Evolutionary conservation across 2,888 invertebrate species (phyloP), one percentile per base, ranked within the genome.

Genomic region (Rhingia campestris): DNA sequence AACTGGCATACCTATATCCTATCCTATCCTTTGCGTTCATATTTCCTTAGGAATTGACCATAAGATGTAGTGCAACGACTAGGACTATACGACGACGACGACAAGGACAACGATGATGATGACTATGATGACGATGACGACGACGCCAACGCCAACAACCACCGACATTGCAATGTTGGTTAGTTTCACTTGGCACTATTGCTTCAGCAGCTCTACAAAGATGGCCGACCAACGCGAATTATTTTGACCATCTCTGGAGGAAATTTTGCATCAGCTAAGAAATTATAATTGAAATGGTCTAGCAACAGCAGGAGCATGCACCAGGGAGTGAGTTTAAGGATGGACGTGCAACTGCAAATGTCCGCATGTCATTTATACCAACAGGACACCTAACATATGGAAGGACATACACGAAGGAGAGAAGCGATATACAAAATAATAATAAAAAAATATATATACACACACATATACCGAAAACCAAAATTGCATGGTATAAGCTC

Each of bases 211-310:
- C 22, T n/a, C 10, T 61, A 73, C 79, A 80, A 84, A 84, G 74
- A 84, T 84, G 84, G 84, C 84, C 80, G 84, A 84, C 84, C 80
- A 61, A 72, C 85, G 85, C 81, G 85, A 85, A 72, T 85, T 81
- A 85, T 81, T 85, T 85, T 81, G 81, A 76, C 81, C 75, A 80
- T 81, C 81, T 81, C 80, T 85, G 53, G 75, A 85, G 85, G 67
- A 85, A 85, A 85, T 76, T 81, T 85, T 81, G 85, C 85, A 85
- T 85, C 85, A 76, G 75, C 81, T 81, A 81, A 85, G 85, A 85
- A 85, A 85, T 85, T 85, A 85, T 81, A 85, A 85, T 85, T 85
- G 85, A 85, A 85, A 85, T 76, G 85, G 81, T 66, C 85, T 53
- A 64, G 49, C 49, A 49, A 54, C 54, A 54, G n/a, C 67, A 54